Conservation (phyloP, 2,113 vertebrate species). For the Chrysemys picta region DNA sequence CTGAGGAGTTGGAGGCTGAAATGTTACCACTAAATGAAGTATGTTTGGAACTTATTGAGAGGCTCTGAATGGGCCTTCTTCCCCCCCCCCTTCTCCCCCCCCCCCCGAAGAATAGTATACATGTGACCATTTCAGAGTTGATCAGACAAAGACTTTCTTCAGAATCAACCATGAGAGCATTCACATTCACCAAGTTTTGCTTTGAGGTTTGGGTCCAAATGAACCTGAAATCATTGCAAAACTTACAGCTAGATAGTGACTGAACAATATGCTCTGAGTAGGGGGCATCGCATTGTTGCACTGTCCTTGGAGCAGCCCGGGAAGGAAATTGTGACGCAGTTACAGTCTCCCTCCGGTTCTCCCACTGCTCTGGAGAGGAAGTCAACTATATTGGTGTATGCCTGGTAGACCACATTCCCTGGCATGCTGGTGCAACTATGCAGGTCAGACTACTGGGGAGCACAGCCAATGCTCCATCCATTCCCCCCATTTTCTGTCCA, state of each 20-base stretch:
- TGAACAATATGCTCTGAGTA: background rate
- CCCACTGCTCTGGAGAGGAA: background rate
- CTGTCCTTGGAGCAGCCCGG: background rate
- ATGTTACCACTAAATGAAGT: fast-evolving
- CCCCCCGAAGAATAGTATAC: background rate
- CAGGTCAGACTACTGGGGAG: background rate
- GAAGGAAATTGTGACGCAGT: background rate
- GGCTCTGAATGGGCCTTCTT: background rate
- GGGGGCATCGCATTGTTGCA: background rate
- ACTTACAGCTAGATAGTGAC: background rate
- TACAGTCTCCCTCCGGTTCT: background rate
- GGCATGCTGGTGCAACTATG: fast-evolving
- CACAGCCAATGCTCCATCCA: background rate
- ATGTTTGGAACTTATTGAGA: background rate
- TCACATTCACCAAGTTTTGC: fast-evolving
- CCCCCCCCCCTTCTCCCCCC: background rate
- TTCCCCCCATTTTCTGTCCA: background rate
- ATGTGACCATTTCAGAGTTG: background rate
- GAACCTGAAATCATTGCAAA: background rate
- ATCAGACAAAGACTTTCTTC: background rate
- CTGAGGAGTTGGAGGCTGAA: background rate
- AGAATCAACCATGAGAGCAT: background rate
- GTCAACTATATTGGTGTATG: background rate
- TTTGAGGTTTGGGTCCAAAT: background rate
- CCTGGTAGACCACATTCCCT: background rate